These are phyloP conservation scores for Caradrina clavipalpis DNA, from an alignment of 2,888 invertebrate genomes.

Conservation along the genomic window DNA sequence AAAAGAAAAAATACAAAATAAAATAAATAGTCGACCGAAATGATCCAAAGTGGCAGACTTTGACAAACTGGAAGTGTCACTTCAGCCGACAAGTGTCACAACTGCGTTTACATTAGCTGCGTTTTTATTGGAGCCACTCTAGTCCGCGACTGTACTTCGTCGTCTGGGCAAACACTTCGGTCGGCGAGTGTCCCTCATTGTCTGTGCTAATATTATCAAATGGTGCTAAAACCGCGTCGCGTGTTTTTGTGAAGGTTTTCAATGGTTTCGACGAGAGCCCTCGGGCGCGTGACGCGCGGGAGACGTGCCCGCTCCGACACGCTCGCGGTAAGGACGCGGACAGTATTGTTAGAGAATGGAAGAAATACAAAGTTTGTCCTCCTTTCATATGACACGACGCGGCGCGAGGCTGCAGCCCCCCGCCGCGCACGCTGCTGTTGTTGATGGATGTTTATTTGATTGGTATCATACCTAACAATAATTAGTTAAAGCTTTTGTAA, in stretches of 20 bases:
- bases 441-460: too few species aligned
- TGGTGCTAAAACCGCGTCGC: slow-evolving; percentile 7
- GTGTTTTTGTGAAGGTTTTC: slow-evolving; percentile 17
- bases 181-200: slow-evolving; percentile 30
- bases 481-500: too few species aligned
- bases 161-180: slow-evolving; percentile 35
- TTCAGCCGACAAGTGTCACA: slow-evolving; percentile 27
- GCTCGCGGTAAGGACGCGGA: background rate
- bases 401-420: too few species aligned
- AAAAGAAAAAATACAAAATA: slow-evolving; percentile 2
- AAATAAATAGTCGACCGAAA: too few species aligned
- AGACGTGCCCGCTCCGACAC: slow-evolving; percentile 9
- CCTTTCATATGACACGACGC: background rate
- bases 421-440: too few species aligned
- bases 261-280: slow-evolving; percentile 30
- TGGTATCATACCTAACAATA: background rate
- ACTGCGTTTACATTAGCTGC: slow-evolving; percentile 31
- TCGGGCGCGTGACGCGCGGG: slow-evolving; percentile 22
- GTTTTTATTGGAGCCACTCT: slow-evolving; percentile 39
- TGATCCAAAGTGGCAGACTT: slow-evolving; percentile 7
- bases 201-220: slow-evolving; percentile 34
- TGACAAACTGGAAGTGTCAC: slow-evolving; percentile 23
- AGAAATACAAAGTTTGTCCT: background rate
- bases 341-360: background rate
- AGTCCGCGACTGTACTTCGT: slow-evolving; percentile 24